Evolutionary conservation across 2,113 vertebrate species (phyloP).

Genomic region (Asarcornis scutulata): DNA sequence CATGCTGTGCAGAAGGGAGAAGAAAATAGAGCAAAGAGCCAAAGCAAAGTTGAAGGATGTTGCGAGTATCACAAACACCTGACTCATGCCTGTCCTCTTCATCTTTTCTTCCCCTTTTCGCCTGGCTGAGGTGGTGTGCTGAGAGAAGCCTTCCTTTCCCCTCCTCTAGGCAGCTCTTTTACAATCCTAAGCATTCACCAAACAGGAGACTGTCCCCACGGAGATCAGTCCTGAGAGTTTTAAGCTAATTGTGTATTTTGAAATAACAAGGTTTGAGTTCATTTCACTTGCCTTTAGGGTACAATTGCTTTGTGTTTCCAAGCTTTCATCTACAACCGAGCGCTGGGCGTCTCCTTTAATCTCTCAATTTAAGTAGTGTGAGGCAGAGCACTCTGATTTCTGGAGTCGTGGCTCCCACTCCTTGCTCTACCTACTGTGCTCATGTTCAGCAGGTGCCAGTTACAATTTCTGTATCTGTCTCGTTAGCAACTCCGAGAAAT

Average conservation of each 20-base stretch:
- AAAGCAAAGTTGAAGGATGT: not conserved
- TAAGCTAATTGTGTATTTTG: not conserved
- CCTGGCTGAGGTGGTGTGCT: not conserved
- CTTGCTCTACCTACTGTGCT: not conserved
- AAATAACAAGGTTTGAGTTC: conserved; percentile 26
- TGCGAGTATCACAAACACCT: not conserved
- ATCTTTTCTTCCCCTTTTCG: not conserved
- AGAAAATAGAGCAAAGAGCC: not conserved
- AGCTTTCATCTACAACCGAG: not conserved
- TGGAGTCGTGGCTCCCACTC: not conserved
- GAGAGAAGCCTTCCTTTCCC: not conserved
- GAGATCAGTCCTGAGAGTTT: not conserved
- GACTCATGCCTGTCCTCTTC: not conserved
- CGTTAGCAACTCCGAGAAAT: not conserved
- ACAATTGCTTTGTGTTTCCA: not conserved
- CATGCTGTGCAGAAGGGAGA: not conserved
- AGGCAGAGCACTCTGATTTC: not conserved
- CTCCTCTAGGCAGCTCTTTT: not conserved
- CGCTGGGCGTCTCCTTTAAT: not conserved
- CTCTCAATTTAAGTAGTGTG: not conserved
- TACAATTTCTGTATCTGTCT: not conserved
- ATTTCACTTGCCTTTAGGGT: conserved; percentile 37
- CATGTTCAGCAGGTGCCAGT: not conserved
- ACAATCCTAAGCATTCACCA: not conserved
- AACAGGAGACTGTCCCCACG: not conserved